Evolutionary conservation across 2,797 vertebrate genomes (phyloP).

Genomic region (Enteromius unitaeniatus): DNA sequence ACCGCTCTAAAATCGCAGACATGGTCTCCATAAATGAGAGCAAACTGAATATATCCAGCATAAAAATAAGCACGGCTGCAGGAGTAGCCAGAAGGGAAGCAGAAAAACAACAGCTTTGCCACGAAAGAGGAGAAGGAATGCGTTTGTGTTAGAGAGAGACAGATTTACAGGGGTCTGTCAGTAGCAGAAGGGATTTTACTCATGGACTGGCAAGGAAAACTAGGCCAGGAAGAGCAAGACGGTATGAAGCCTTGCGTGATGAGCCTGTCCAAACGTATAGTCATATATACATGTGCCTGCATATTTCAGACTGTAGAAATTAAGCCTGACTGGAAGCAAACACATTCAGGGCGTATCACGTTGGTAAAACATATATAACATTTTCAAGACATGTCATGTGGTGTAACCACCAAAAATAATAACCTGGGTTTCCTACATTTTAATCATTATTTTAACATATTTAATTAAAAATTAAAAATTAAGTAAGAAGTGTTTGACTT

Average conservation of each 20-base stretch:
- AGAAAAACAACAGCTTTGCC: slow-evolving; percentile 33
- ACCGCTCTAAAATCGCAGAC: neutral
- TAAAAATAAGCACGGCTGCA: neutral
- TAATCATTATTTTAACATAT: neutral
- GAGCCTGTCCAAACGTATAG: neutral
- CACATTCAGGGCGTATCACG: neutral
- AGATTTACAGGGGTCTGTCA: slow-evolving; percentile 34
- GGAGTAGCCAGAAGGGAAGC: slow-evolving; percentile 8
- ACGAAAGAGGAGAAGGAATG: slow-evolving; percentile 14
- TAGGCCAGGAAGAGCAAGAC: slow-evolving; percentile 28
- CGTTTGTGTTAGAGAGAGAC: neutral
- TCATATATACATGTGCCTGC: neutral
- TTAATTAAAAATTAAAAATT: neutral
- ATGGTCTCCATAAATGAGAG: neutral
- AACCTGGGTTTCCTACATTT: neutral
- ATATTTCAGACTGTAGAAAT: slow-evolving; percentile 9
- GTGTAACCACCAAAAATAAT: neutral
- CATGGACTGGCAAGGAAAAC: slow-evolving; percentile 22
- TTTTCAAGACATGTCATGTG: neutral
- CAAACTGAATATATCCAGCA: neutral
- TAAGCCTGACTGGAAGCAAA: slow-evolving; percentile 21
- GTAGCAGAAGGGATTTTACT: slow-evolving; percentile 13
- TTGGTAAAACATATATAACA: neutral
- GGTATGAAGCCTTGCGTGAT: neutral
- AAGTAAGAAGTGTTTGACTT: neutral